Conservation (phyloP, 2,888 invertebrate species). For the Caenorhabditis zanzibari region DNA sequence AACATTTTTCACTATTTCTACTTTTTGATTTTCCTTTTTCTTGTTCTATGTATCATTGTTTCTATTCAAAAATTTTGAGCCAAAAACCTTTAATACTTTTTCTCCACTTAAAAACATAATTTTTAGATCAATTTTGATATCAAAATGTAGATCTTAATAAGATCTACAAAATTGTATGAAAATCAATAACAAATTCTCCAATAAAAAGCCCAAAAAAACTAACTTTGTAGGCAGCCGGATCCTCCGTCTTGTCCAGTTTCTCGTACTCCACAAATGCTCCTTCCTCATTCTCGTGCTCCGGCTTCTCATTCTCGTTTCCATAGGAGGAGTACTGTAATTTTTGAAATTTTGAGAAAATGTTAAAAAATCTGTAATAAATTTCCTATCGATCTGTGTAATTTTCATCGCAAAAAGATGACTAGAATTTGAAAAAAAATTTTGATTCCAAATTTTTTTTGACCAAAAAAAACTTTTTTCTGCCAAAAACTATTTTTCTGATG, state of each 20-base stretch:
- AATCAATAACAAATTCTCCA: no score
- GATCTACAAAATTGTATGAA: no score
- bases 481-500: no score
- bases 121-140: no score
- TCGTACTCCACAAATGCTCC: slow-evolving; percentile 79
- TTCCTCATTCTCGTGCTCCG: slow-evolving; percentile 68
- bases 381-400: no score
- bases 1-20: neutral
- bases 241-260: slow-evolving; percentile 68
- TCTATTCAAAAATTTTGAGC: neutral
- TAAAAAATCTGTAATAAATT: slow-evolving; percentile 1
- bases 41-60: slow-evolving; percentile 4
- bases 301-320: slow-evolving; percentile 65
- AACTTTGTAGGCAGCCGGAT: slow-evolving; percentile 54
- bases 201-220: no score
- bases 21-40: slow-evolving; percentile 10
- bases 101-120: neutral
- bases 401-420: no score
- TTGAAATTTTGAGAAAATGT: neutral
- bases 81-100: neutral
- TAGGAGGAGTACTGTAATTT: slow-evolving; percentile 72
- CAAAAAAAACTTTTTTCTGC: no score
- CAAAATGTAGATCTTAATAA: no score
- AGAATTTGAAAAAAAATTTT: no score
- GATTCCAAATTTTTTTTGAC: no score